Conservation (phyloP, 2,797 vertebrate species). For the Labroides dimidiatus region DNA sequence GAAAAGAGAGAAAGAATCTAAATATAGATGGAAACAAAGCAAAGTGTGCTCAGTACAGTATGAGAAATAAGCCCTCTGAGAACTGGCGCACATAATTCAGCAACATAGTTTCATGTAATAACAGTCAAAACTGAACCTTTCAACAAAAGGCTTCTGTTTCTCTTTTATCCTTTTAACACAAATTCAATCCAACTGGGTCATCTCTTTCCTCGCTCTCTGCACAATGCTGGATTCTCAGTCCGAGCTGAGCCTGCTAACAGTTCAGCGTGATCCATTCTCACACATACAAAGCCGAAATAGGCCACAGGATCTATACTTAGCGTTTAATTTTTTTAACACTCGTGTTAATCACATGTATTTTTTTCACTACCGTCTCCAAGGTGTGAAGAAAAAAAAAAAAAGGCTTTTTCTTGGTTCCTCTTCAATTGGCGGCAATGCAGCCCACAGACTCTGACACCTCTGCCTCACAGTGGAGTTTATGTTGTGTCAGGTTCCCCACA, state of each 20-base stretch:
- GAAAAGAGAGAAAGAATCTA: slow-evolving; percentile 43
- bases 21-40: slow-evolving; percentile 64
- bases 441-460: slow-evolving; percentile 74
- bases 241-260: slow-evolving; percentile 16
- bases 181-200: slow-evolving; percentile 62
- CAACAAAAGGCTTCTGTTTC: slow-evolving; percentile 50
- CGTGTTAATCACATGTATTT: slow-evolving; percentile 28
- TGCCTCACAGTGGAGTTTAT: slow-evolving; percentile 73
- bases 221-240: slow-evolving; percentile 25
- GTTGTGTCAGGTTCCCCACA: slow-evolving; percentile 78
- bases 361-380: slow-evolving; percentile 36
- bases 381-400: slow-evolving; percentile 46
- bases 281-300: slow-evolving; percentile 52
- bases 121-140: slow-evolving; percentile 49
- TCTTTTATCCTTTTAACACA: slow-evolving; percentile 46
- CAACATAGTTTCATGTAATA: slow-evolving; percentile 54
- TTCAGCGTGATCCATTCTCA: slow-evolving; percentile 29
- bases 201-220: slow-evolving; percentile 37
- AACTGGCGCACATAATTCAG: slow-evolving; percentile 41
- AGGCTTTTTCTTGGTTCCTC: slow-evolving; percentile 49
- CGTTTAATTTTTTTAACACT: slow-evolving; percentile 13
- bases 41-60: slow-evolving; percentile 58
- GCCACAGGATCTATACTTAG: slow-evolving; percentile 45
- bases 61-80: slow-evolving; percentile 52
- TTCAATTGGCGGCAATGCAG: slow-evolving; percentile 45